These are phyloP conservation scores for Eudemis profundana DNA, from an alignment of 2,888 invertebrate genomes.

Conservation along the genomic window DNA sequence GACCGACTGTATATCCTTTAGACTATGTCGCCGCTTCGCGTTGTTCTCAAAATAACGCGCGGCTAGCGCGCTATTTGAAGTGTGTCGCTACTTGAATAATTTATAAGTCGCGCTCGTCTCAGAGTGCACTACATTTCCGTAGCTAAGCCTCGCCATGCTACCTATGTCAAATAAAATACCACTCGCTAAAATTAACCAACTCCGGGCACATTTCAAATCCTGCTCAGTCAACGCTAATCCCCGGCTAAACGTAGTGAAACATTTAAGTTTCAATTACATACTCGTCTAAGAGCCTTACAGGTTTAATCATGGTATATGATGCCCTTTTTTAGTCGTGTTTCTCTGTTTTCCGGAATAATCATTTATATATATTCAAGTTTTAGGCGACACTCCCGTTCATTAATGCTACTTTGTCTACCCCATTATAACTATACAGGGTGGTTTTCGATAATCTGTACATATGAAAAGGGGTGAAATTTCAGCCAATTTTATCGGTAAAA, in stretches of 20 bases:
- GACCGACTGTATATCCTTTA: too few relatives aligned
- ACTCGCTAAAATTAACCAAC: constrained; percentile 40
- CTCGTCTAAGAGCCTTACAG: constrained; percentile 34
- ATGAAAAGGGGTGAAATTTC: too few relatives aligned
- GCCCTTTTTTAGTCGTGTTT: too few relatives aligned
- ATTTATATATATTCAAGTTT: too few relatives aligned
- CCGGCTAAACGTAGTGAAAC: constrained; percentile 37
- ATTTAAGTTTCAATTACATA: constrained; percentile 43
- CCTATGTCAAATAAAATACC: constrained; percentile 32
- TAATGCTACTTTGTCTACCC: too few relatives aligned
- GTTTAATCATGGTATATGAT: too few relatives aligned
- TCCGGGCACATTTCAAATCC: constrained; percentile 39
- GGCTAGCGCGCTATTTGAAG: constrained; percentile 78
- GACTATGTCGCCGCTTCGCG: constrained; percentile 47
- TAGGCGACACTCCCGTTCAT: too few relatives aligned
- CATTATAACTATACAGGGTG: too few relatives aligned
- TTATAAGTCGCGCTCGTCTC: constrained; percentile 79
- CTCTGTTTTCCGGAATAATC: too few relatives aligned
- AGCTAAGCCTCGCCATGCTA: constrained; percentile 64
- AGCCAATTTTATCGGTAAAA: too few relatives aligned
- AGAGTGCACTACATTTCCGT: constrained; percentile 76
- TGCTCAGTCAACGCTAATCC: constrained; percentile 42
- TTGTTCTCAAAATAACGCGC: constrained; percentile 78
- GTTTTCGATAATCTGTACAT: too few relatives aligned
- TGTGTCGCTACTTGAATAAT: constrained; percentile 83